A percentile compares a stretch with the other conserved stretches of the same genome.
Conservation (phyloP, 2,888 invertebrate genomes). For the Sylvicola fuscatus region DNA sequence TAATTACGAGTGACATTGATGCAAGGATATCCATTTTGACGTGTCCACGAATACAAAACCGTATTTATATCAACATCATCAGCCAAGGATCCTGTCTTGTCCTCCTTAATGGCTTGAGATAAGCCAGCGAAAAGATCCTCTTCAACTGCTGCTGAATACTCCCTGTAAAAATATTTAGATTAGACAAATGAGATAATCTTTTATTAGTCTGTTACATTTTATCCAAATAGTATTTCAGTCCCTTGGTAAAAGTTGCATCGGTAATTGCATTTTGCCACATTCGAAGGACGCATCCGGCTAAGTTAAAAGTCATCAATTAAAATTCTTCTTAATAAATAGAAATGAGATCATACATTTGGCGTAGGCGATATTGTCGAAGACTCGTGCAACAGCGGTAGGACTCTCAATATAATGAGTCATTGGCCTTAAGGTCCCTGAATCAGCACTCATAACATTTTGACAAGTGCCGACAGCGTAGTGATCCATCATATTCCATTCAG, state of each 20-base stretch:
- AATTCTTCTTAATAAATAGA: neutral
- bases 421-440: conserved; percentile 53
- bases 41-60: conserved; percentile 39
- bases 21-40: conserved; percentile 36
- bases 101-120: conserved; percentile 10
- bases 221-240: conserved; percentile 26
- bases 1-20: conserved; percentile 32
- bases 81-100: conserved; percentile 27
- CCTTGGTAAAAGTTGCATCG: conserved; percentile 41
- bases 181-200: neutral
- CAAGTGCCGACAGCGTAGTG: conserved; percentile 28
- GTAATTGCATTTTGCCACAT: conserved; percentile 72
- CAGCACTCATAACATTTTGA: conserved; percentile 27
- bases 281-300: neutral
- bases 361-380: conserved; percentile 74
- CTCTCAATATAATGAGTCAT: conserved; percentile 63
- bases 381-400: conserved; percentile 62
- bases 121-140: conserved; percentile 20
- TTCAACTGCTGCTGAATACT: conserved; percentile 21
- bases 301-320: no score
- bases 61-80: conserved; percentile 34
- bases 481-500: conserved; percentile 31
- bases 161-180: conserved; percentile 12
- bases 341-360: conserved; percentile 60
- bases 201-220: conserved; percentile 20